Percentiles rank a stretch among this genome's conserved stretches.
Evolutionary conservation across 2,113 vertebrate species (phyloP).

Genomic region (Xenopus laevis): DNA sequence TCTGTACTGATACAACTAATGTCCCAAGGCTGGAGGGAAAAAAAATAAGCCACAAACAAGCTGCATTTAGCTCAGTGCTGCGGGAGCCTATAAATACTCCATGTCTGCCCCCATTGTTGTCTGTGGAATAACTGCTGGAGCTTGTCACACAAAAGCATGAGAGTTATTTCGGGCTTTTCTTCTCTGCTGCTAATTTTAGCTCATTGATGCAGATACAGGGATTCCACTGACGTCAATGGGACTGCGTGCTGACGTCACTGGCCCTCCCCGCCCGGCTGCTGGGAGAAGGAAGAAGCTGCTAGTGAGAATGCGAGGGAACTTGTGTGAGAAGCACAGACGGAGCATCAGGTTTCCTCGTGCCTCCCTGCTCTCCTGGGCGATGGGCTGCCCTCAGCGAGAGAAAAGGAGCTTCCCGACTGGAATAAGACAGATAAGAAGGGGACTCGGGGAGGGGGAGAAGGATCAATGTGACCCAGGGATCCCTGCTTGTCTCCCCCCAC

Average conservation of each 20-base stretch:
- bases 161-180: conserved; percentile 43
- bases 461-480: conserved; percentile 20
- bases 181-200: conserved; percentile 65
- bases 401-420: not conserved
- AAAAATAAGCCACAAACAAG: not conserved
- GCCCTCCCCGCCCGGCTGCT: conserved; percentile 35
- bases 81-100: conserved; percentile 38
- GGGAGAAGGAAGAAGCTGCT: conserved; percentile 47
- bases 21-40: not conserved
- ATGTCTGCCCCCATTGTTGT: conserved; percentile 38
- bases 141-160: conserved; percentile 41
- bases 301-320: conserved; percentile 34
- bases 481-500: conserved; percentile 16
- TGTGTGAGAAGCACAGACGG: conserved; percentile 13
- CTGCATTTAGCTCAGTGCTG: conserved; percentile 29
- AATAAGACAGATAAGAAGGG: not conserved
- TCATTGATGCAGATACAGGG: conserved; percentile 61
- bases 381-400: not conserved
- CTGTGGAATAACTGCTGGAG: conserved; percentile 40
- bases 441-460: too few relatives aligned
- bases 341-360: conserved; percentile 18
- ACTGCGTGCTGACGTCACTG: conserved; percentile 57
- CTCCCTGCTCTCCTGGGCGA: not conserved
- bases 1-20: too few relatives aligned
- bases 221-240: conserved; percentile 72